Evolutionary conservation across 1,140 invertebrate species (phyloP).

Genomic region (Nixonia krombeini): DNA sequence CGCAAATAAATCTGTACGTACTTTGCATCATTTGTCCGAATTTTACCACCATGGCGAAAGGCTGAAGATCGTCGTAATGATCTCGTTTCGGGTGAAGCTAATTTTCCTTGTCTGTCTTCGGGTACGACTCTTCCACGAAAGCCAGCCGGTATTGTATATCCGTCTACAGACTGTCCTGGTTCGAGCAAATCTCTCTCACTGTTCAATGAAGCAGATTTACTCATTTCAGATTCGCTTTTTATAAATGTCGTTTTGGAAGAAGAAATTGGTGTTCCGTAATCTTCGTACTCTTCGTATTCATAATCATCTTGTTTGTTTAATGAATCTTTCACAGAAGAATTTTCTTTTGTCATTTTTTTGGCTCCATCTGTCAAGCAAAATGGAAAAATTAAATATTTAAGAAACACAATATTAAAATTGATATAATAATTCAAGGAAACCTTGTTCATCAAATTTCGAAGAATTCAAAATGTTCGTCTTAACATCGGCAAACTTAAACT

Average conservation of each 20-base stretch:
- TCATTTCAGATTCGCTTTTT: slow-evolving; percentile 7
- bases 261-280: slow-evolving; percentile 25
- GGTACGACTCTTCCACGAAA: slow-evolving; percentile 77
- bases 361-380: too few species aligned
- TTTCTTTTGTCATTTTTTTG: too few species aligned
- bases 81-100: slow-evolving; percentile 48
- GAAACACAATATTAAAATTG: too few species aligned
- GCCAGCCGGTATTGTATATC: slow-evolving; percentile 78
- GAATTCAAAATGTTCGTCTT: slow-evolving; percentile 43
- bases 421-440: background rate
- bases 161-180: slow-evolving; percentile 75
- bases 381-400: too few species aligned
- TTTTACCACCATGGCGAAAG: slow-evolving; percentile 9
- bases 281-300: slow-evolving; percentile 68
- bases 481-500: slow-evolving; percentile 56
- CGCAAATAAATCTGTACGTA: slow-evolving; percentile 19
- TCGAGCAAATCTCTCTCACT: slow-evolving; percentile 71
- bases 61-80: slow-evolving; percentile 43
- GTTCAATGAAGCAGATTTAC: background rate
- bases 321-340: too few species aligned
- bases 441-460: background rate
- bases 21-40: slow-evolving; percentile 15
- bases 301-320: slow-evolving; percentile 69
- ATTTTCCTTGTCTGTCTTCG: slow-evolving; percentile 69
- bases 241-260: slow-evolving; percentile 38